Evolutionary conservation across 2,888 invertebrate species (phyloP).

Genomic region (Carcina quercana): DNA sequence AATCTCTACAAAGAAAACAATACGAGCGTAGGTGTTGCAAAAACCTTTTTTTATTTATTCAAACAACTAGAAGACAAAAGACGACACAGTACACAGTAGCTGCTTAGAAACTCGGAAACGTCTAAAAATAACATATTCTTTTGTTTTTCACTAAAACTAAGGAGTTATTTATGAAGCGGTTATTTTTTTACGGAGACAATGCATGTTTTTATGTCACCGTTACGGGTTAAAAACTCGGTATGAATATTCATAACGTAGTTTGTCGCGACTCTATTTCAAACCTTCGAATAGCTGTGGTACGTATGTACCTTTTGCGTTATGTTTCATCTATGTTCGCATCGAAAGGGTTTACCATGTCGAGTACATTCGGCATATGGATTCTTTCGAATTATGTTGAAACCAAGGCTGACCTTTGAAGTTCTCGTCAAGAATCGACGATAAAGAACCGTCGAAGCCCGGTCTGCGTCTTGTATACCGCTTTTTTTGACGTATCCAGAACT

Average conservation of each 20-base stretch:
- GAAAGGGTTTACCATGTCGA: too few species aligned
- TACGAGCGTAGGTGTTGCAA: slow-evolving; percentile 21
- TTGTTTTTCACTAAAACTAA: slow-evolving; percentile 34
- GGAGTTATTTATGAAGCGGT: slow-evolving; percentile 52
- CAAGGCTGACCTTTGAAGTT: too few species aligned
- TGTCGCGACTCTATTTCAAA: slow-evolving; percentile 2
- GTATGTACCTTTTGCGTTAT: background rate
- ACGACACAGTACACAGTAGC: slow-evolving; percentile 15
- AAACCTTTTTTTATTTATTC: slow-evolving; percentile 22
- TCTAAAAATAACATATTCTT: slow-evolving; percentile 50
- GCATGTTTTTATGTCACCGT: slow-evolving; percentile 61
- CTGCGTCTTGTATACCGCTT: too few species aligned
- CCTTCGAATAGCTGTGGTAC: background rate
- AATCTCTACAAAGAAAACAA: too few species aligned
- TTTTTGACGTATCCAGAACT: too few species aligned
- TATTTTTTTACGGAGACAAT: slow-evolving; percentile 62
- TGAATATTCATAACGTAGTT: slow-evolving; percentile 44
- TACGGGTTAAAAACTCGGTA: slow-evolving; percentile 55
- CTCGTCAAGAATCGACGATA: too few species aligned
- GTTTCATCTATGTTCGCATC: too few species aligned
- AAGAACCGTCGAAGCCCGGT: too few species aligned
- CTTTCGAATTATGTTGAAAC: too few species aligned
- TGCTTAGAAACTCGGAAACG: slow-evolving; percentile 6
- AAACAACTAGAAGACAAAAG: slow-evolving; percentile 20
- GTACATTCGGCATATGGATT: too few species aligned